Evolutionary conservation across 2,888 invertebrate species (phyloP).

Genomic region (Atrina japonica): DNA sequence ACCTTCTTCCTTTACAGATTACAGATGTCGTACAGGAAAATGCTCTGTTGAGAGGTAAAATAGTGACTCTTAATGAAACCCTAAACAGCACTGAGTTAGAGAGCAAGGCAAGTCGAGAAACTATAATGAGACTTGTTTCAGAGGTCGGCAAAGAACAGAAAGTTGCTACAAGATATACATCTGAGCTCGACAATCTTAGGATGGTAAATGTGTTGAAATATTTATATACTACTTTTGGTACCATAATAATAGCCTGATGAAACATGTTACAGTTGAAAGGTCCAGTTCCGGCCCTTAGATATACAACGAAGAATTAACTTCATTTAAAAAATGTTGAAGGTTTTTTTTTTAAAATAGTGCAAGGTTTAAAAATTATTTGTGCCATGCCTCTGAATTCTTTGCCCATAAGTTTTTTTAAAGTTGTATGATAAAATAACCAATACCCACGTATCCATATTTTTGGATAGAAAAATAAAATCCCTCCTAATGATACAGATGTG

Average conservation of each 20-base stretch:
- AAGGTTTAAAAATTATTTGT: too few relatives aligned
- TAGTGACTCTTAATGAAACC: slow-evolving; percentile 76
- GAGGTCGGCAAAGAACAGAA: slow-evolving; percentile 74
- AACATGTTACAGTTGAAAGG: too few relatives aligned
- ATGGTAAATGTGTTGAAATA: slow-evolving; percentile 68
- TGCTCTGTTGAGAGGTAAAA: slow-evolving; percentile 77
- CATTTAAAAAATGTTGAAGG: background rate
- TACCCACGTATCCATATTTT: too few relatives aligned
- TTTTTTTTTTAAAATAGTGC: slow-evolving; percentile 2
- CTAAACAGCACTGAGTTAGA: slow-evolving; percentile 77
- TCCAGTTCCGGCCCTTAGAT: background rate
- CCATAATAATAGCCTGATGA: too few relatives aligned
- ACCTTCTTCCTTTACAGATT: too few relatives aligned
- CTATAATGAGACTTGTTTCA: slow-evolving; percentile 79
- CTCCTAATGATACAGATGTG: too few relatives aligned
- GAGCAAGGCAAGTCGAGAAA: slow-evolving; percentile 79
- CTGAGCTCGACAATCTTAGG: slow-evolving; percentile 73
- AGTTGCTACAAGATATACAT: slow-evolving; percentile 63
- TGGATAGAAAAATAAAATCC: too few relatives aligned
- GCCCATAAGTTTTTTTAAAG: too few relatives aligned
- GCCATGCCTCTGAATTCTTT: too few relatives aligned
- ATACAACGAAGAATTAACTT: background rate
- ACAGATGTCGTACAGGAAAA: slow-evolving; percentile 77
- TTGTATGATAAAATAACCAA: too few relatives aligned
- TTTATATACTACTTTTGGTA: too few relatives aligned